These are phyloP conservation scores for Discoglossus pictus DNA, from an alignment of 2,797 vertebrate species.

Conservation along the genomic window DNA sequence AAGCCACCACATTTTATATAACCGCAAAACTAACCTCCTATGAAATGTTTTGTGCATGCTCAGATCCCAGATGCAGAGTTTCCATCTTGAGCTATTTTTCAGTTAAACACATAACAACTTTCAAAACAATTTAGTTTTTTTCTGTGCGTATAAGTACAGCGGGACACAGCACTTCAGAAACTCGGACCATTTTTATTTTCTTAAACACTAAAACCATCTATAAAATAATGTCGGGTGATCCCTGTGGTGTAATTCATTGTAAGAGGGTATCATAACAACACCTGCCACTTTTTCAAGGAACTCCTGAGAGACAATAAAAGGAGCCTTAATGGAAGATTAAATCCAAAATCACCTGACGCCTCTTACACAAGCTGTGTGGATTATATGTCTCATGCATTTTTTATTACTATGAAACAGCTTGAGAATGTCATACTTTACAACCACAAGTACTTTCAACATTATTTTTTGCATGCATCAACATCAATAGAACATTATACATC, in stretches of 20 bases:
- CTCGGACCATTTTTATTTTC: not conserved
- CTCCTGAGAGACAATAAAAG: slow-evolving; percentile 54
- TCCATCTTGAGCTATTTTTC: too few species aligned
- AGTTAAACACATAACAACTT: too few species aligned
- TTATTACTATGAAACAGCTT: slow-evolving; percentile 71
- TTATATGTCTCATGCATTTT: slow-evolving; percentile 71
- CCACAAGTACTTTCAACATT: slow-evolving; percentile 36
- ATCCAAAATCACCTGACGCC: slow-evolving; percentile 61
- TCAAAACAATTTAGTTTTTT: too few species aligned
- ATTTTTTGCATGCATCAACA: slow-evolving; percentile 9
- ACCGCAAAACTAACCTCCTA: too few species aligned
- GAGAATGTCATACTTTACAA: slow-evolving; percentile 66
- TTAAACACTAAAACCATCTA: not conserved
- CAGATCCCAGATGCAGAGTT: not conserved
- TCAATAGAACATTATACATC: not conserved
- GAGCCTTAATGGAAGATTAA: slow-evolving; percentile 66
- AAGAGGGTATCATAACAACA: slow-evolving; percentile 29
- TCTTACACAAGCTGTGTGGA: slow-evolving; percentile 62
- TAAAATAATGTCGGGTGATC: slow-evolving; percentile 3
- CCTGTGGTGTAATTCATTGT: slow-evolving; percentile 7
- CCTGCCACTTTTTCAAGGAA: slow-evolving; percentile 43
- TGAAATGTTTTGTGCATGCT: not conserved
- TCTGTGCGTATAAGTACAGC: too few species aligned
- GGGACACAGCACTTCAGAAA: too few species aligned
- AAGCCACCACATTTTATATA: too few species aligned